Percentiles rank a stretch among this genome's conserved stretches.
phyloP scores from a whole-genome alignment of 2,797 vertebrate genomes.

The Alectoris magna region DNA sequence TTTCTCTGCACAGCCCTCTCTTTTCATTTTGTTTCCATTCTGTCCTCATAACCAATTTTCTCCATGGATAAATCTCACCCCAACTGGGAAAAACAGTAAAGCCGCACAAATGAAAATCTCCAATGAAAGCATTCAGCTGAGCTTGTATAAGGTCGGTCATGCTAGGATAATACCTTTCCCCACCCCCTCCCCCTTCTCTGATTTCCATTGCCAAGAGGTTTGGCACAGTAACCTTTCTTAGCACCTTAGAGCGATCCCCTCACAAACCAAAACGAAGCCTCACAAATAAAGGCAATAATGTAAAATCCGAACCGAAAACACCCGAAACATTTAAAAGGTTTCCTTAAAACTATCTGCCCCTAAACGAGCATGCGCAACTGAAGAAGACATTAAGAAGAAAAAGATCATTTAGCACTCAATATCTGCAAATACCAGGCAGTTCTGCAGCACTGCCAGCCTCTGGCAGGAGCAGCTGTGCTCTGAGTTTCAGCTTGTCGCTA shows the following conservation, averaged over 20 bases:
- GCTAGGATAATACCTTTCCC: neutral
- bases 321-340: neutral
- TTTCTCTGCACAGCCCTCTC: neutral
- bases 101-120: conserved; percentile 2
- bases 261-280: neutral
- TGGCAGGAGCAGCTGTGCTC: neutral
- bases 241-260: neutral
- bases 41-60: conserved; percentile 55
- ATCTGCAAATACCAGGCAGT: neutral
- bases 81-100: neutral
- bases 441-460: neutral
- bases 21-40: neutral
- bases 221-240: neutral
- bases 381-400: neutral
- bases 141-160: neutral
- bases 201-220: neutral
- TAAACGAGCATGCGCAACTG: rapidly evolving
- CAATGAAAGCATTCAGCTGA: neutral
- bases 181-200: neutral
- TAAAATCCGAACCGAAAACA: neutral
- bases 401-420: neutral
- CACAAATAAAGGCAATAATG: neutral
- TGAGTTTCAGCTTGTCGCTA: neutral
- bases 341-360: neutral
- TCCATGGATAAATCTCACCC: conserved; percentile 39